Evolutionary conservation across 2,888 invertebrate genomes (phyloP).

Genomic region (Apoderus coryli): DNA sequence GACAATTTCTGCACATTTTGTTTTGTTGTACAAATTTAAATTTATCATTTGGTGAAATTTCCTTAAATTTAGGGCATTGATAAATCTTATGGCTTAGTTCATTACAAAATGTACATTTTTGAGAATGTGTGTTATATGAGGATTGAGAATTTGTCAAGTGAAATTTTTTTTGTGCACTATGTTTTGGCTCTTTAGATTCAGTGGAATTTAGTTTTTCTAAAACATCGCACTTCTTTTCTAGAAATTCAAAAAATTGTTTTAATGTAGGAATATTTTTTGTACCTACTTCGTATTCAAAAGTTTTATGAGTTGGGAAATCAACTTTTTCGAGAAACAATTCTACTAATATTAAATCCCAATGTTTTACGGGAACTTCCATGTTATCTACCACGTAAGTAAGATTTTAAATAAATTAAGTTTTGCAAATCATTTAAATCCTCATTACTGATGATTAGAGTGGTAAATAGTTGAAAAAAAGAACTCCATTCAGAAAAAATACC

Average conservation of each 20-base stretch:
- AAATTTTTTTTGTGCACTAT: conserved; percentile 5
- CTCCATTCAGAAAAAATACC: conserved; percentile 8
- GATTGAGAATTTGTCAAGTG: conserved; percentile 5
- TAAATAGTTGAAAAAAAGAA: conserved; percentile 8
- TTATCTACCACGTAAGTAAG: conserved; percentile 7
- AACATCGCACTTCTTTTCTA: conserved; percentile 6
- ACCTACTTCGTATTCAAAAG: conserved; percentile 9
- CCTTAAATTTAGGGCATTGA: conserved; percentile 3
- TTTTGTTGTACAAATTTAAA: too few species aligned
- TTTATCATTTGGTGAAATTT: conserved; percentile 3
- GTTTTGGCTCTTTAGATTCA: too few species aligned
- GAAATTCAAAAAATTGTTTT: too few species aligned
- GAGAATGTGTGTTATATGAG: not conserved
- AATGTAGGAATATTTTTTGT: conserved; percentile 7
- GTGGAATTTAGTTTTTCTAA: conserved; percentile 5
- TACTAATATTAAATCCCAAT: not conserved
- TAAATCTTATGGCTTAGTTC: conserved; percentile 5
- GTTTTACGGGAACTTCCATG: conserved; percentile 6
- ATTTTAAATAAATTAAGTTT: conserved; percentile 10
- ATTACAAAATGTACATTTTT: conserved; percentile 4
- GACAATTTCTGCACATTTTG: conserved; percentile 4
- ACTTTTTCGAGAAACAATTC: conserved; percentile 7
- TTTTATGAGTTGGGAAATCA: conserved; percentile 7
- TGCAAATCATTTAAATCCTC: conserved; percentile 6
- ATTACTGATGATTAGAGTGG: conserved; percentile 7